Evolutionary conservation across 2,113 vertebrate species (phyloP).

Genomic region (Muscicapa adusta): DNA sequence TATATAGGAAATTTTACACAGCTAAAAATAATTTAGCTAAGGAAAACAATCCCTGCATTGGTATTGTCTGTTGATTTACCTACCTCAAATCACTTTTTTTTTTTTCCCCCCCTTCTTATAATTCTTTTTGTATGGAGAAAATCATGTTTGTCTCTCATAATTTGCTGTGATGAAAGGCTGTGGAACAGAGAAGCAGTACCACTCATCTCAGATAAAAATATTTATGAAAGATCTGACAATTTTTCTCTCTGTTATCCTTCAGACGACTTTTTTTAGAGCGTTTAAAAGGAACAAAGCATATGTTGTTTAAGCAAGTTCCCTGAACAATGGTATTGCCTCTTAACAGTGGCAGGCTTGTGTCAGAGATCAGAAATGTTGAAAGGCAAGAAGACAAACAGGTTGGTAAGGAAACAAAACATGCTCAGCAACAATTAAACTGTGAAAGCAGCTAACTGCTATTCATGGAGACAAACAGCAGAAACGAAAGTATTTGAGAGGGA

Average conservation of each 20-base stretch:
- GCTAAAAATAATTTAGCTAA: background rate
- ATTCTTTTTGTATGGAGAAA: background rate
- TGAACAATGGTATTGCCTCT: background rate
- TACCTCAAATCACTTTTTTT: background rate
- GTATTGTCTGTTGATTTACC: background rate
- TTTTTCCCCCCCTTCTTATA: background rate
- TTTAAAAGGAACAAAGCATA: conserved; percentile 16
- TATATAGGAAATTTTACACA: background rate
- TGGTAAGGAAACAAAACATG: background rate
- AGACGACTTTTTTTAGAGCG: background rate
- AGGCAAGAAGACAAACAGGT: conserved; percentile 15
- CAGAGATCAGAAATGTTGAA: conserved; percentile 10
- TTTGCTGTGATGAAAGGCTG: background rate
- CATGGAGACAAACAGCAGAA: background rate
- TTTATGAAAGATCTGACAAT: background rate
- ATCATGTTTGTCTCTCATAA: background rate
- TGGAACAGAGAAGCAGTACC: background rate
- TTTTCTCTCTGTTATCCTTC: background rate
- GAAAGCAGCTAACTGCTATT: background rate
- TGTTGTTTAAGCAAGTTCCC: background rate
- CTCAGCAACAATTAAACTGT: background rate
- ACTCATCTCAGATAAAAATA: conserved; percentile 20
- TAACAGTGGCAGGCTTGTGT: background rate
- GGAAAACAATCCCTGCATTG: background rate
- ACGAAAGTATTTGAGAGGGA: background rate